A percentile compares a stretch with the other conserved stretches of the same genome.
phyloP scores from a whole-genome alignment of 2,113 vertebrate species.

The Mustelus asterias region DNA sequence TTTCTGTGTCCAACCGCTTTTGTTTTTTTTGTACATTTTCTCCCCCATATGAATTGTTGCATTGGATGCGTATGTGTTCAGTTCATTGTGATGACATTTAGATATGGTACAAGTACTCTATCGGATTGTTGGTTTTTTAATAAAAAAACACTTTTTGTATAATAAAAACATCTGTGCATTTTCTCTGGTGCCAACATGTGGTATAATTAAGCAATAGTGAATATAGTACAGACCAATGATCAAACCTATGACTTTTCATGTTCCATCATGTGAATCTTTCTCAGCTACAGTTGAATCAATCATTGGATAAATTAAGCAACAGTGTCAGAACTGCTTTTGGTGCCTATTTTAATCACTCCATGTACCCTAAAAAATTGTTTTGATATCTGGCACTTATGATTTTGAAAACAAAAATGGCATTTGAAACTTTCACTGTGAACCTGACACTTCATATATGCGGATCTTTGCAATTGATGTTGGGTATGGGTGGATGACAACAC shows the following conservation, averaged over 20 bases:
- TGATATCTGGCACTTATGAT: neutral
- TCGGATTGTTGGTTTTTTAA: conserved; percentile 38
- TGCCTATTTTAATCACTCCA: neutral
- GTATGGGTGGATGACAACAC: neutral
- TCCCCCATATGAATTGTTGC: conserved; percentile 37
- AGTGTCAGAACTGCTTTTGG: neutral
- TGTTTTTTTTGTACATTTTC: conserved; percentile 33
- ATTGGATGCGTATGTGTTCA: conserved; percentile 36
- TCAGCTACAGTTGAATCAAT: neutral
- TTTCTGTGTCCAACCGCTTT: conserved; percentile 33
- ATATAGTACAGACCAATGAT: no score
- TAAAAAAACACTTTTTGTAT: conserved; percentile 37
- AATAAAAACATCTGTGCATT: conserved; percentile 13
- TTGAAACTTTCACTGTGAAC: neutral
- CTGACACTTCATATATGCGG: neutral
- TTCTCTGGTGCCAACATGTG: neutral
- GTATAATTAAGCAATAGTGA: neutral
- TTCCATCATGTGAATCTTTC: no score
- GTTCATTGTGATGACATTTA: conserved; percentile 37
- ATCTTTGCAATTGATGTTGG: neutral
- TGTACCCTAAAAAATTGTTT: neutral
- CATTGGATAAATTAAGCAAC: neutral
- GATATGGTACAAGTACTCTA: conserved; percentile 37
- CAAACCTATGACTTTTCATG: no score
- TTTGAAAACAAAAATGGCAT: neutral